These are phyloP conservation scores for Sphaerophoria taeniata DNA, from an alignment of 2,888 invertebrate genomes.

Conservation along the genomic window DNA sequence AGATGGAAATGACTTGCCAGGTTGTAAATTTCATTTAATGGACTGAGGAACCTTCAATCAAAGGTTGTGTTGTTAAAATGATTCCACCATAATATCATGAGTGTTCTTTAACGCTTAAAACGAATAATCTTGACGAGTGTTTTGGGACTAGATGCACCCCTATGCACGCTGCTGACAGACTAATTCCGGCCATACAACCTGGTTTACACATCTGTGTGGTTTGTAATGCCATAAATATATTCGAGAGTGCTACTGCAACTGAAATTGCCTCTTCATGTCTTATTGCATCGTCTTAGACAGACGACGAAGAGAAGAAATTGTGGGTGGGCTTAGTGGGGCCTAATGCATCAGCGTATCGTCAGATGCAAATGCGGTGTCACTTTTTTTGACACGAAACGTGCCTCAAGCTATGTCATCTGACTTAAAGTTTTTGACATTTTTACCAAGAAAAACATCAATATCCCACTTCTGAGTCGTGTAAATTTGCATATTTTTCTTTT, in stretches of 20 bases:
- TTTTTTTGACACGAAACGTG: conserved; percentile 61
- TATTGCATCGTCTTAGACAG: background rate
- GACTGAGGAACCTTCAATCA: conserved; percentile 61
- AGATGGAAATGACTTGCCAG: conserved; percentile 54
- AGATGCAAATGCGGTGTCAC: conserved; percentile 62
- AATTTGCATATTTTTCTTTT: background rate
- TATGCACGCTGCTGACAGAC: conserved; percentile 22
- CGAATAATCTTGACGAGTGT: background rate
- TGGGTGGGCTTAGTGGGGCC: conserved; percentile 40
- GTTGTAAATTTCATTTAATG: conserved; percentile 62
- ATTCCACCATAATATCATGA: conserved; percentile 23
- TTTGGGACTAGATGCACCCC: background rate
- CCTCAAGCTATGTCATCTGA: conserved; percentile 31
- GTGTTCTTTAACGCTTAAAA: background rate
- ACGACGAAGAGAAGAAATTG: background rate
- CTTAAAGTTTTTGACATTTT: conserved; percentile 35
- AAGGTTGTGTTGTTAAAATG: conserved; percentile 61
- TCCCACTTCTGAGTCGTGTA: conserved; percentile 1
- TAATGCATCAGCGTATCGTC: conserved; percentile 57
- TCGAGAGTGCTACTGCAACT: too few species aligned
- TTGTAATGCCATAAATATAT: background rate
- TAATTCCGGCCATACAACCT: conserved; percentile 57
- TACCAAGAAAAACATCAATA: background rate
- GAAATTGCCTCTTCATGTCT: background rate
- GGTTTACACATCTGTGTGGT: conserved; percentile 49